phyloP scores from a whole-genome alignment of 64 coral and sea anemone species.

The Dendronephthya gigantea region DNA sequence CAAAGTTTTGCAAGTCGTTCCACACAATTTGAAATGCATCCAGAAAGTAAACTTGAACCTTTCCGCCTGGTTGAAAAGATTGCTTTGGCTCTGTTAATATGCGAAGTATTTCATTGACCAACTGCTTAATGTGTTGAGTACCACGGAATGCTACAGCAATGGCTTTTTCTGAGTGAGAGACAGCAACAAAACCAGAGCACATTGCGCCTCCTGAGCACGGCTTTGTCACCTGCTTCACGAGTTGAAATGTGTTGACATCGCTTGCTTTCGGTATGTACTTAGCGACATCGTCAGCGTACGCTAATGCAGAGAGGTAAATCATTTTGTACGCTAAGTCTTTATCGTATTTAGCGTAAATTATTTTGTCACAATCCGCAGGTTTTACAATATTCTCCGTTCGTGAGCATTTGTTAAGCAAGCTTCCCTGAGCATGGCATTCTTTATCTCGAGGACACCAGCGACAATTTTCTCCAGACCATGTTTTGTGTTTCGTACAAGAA shows the following conservation, averaged over 20 bases:
- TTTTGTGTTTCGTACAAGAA: constrained; percentile 17
- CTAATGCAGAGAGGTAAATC: background rate
- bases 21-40: background rate
- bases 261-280: background rate
- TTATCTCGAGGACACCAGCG: constrained; percentile 10
- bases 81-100: constrained; percentile 7
- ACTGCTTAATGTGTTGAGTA: constrained; percentile 26
- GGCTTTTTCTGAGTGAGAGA: constrained; percentile 5
- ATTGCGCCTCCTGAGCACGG: constrained; percentile 23
- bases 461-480: background rate
- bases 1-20: background rate
- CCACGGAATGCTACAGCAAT: background rate
- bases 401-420: constrained; percentile 22
- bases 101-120: background rate
- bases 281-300: background rate
- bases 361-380: background rate
- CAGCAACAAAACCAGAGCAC: constrained; percentile 23
- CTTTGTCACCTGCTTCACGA: constrained; percentile 22
- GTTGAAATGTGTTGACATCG: background rate
- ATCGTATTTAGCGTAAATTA: background rate
- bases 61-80: constrained; percentile 10
- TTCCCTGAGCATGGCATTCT: constrained; percentile 10
- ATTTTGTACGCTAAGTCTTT: background rate
- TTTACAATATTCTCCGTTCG: constrained; percentile 4
- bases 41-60: constrained; percentile 23